Conservation (phyloP, 1,140 invertebrate genomes). For the Drosophila prosaltans region DNA sequence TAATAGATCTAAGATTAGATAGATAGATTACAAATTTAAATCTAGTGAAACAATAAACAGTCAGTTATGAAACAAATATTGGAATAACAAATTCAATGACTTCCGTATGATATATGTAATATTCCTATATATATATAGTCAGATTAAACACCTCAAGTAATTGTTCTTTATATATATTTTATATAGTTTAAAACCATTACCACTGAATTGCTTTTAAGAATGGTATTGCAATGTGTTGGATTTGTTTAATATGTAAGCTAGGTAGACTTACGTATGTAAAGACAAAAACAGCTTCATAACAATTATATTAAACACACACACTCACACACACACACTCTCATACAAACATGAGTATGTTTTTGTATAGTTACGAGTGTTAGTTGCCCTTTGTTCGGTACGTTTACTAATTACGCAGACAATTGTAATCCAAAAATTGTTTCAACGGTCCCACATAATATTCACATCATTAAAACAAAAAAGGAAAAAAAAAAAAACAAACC, state of each 20-base stretch:
- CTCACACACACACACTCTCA: neutral
- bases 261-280: neutral
- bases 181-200: neutral
- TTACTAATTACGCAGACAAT: constrained; percentile 41
- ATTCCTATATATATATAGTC: too few species aligned
- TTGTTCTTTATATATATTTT: neutral
- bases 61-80: too few species aligned
- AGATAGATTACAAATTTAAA: too few species aligned
- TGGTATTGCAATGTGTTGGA: neutral
- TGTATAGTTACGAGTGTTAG: constrained; percentile 13
- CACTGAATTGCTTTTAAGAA: neutral
- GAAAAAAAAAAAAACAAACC: constrained; percentile 22
- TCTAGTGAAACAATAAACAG: too few species aligned
- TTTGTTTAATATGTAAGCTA: neutral
- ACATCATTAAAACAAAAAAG: constrained; percentile 41
- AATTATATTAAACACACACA: constrained; percentile 1
- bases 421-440: constrained; percentile 36
- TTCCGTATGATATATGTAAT: too few species aligned
- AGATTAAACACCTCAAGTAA: neutral
- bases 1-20: too few species aligned
- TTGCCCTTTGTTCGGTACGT: constrained; percentile 25
- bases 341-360: neutral
- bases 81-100: too few species aligned
- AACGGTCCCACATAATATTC: constrained; percentile 34
- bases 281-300: neutral